Base-by-base conservation (phyloP, 1,140 invertebrate species). In the Drosophila virilis region DNA sequence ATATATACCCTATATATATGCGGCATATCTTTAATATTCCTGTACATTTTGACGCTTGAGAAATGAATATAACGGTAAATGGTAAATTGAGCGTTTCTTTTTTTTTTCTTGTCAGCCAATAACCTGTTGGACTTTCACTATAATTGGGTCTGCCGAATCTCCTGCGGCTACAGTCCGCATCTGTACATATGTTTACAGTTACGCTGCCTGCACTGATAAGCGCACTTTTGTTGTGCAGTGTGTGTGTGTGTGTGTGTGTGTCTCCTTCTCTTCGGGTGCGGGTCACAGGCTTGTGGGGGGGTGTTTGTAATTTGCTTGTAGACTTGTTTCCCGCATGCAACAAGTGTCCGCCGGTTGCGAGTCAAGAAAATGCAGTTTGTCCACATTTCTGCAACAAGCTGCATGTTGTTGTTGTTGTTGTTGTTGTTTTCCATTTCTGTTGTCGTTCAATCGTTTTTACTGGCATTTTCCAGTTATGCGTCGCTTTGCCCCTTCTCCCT, bases 101-200 rank as follows among this genome's bases (percentile, higher is more conserved):
- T 4, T 5, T 28, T 28, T 60, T 60, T 60, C 51, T 55, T 58
- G n/a, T 67, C 43, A 40, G 13, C 15, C 58, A 38, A 54, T 45
- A 70, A 65, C 69, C 69, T 71, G 60, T 71, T 65, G 61, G 45
- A 57, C 69, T 71, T 71, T 71, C 69, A 58, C 69, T 65, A 15
- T 71, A 65, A 71, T 51, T 71, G 69, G 50, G 52, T 71, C 22
- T 51, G 35, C 65, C 40, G 13, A 22, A 8, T 40, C 6, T 22
- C 37, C n/a, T 38, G 58, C n/a, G 22, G 51, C 17, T 64, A 17
- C 43, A 22, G 22, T 22, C 22, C 2, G 22, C 22, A 57, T 33
- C 37, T 51, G 51, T 65, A 58, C 52, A 51, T 43, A 58, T 71
- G 61, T 65, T 71, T 65, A 71, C 51, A 64, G 59, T 40, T 54